Conservation (phyloP, 30 jellyfish, hydroid and myxozoan genomes). For the Turritopsis dohrnii region DNA sequence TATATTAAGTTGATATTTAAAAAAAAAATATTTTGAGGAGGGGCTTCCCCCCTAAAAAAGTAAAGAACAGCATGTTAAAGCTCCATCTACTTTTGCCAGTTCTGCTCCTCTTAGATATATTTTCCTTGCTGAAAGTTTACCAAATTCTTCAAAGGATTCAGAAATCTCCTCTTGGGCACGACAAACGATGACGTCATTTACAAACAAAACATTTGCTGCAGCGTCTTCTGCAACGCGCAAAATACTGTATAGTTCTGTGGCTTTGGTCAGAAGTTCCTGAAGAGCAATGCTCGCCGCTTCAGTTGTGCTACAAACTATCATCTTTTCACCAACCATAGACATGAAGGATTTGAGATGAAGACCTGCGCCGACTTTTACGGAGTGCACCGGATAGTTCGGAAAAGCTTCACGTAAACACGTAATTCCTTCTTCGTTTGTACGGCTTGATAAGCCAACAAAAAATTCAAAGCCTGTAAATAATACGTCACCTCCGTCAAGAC, state of each 20-base stretch:
- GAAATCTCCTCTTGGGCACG: conserved; percentile 65
- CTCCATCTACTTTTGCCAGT: no score
- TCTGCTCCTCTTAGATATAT: no score
- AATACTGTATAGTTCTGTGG: conserved; percentile 31
- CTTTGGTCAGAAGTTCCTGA: conserved; percentile 41
- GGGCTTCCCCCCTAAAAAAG: no score
- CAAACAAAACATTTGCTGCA: conserved; percentile 67
- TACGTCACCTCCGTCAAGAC: conserved; percentile 92
- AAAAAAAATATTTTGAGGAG: no score
- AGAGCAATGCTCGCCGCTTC: conserved; percentile 34
- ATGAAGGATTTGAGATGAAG: conserved; percentile 72
- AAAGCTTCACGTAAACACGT: conserved; percentile 33
- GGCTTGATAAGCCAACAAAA: conserved; percentile 72
- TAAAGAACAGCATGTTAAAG: no score
- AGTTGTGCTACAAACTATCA: conserved; percentile 52
- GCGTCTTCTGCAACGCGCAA: conserved; percentile 54
- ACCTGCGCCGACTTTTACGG: conserved; percentile 28
- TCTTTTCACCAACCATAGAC: conserved; percentile 57
- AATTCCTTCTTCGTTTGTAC: conserved; percentile 64
- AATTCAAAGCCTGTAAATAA: conserved; percentile 82
- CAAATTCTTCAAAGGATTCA: conserved; percentile 22
- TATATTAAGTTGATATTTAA: no score
- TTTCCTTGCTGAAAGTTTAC: conserved; percentile 25
- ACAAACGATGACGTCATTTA: conserved; percentile 63
- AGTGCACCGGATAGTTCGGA: conserved; percentile 67